phyloP scores from a whole-genome alignment of 1,140 invertebrate genomes.

The Conopomorpha cramerella region DNA sequence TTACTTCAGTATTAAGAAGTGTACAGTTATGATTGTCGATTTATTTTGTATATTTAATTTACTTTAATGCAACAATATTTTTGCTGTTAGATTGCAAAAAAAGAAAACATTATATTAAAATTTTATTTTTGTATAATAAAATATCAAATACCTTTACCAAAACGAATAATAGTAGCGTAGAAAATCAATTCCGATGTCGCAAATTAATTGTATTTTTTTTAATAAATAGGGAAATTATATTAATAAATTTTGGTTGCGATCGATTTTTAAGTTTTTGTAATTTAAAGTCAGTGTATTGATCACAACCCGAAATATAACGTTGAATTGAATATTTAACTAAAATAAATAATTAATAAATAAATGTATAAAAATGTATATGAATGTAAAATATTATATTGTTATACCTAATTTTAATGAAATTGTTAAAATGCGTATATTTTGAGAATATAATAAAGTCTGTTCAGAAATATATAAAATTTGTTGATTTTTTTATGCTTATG shows the following conservation, averaged over 20 bases:
- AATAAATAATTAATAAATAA: neutral
- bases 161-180: no score
- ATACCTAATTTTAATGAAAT: no score
- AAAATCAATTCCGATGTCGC: no score
- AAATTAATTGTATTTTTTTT: no score
- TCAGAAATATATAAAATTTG: constrained; percentile 1
- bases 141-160: no score
- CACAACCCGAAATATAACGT: constrained; percentile 32
- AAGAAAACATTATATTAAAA: no score
- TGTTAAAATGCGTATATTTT: constrained; percentile 3
- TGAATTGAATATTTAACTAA: constrained; percentile 1
- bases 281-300: constrained; percentile 21
- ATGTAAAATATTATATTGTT: constrained; percentile 18
- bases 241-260: constrained; percentile 51
- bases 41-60: no score
- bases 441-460: constrained; percentile 4
- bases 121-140: no score
- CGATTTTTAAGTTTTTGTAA: constrained; percentile 19
- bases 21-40: constrained; percentile 30
- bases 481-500: neutral
- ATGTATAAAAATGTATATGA: constrained; percentile 23
- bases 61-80: no score
- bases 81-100: no score
- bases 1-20: constrained; percentile 35
- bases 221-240: no score